phyloP scores from a whole-genome alignment of 92 coral and sea anemone genomes.

The Palythoa grandiflora region DNA sequence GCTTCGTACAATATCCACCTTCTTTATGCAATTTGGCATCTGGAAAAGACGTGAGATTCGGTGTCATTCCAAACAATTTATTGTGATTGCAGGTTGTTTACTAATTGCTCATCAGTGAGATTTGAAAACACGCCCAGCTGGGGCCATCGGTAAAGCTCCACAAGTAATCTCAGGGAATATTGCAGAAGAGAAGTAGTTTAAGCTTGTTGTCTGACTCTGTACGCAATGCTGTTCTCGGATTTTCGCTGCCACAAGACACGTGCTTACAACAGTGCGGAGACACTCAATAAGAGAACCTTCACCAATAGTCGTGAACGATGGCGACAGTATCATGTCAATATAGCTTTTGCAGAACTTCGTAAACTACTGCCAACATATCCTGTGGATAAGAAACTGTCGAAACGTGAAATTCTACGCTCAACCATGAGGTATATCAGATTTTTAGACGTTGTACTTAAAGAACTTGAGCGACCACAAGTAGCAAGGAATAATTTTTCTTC shows the following conservation, averaged over 20 bases:
- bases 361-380: constrained; percentile 85
- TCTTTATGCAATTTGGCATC: background rate
- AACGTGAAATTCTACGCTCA: constrained; percentile 83
- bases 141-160: background rate
- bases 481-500: constrained; percentile 3
- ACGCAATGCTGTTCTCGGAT: constrained; percentile 17
- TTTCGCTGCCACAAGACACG: constrained; percentile 22
- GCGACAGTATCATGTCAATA: constrained; percentile 86
- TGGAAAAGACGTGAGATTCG: constrained; percentile 22
- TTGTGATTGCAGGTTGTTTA: constrained; percentile 18
- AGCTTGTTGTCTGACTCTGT: background rate
- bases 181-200: background rate
- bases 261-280: background rate
- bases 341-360: constrained; percentile 86
- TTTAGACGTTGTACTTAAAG: constrained; percentile 69
- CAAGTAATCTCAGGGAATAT: background rate
- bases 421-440: constrained; percentile 86
- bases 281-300: constrained; percentile 54
- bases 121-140: constrained; percentile 1
- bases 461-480: constrained; percentile 48
- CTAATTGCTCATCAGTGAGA: constrained; percentile 28
- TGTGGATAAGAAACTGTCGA: constrained; percentile 83
- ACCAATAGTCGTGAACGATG: constrained; percentile 91
- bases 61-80: constrained; percentile 45
- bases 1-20: background rate